phyloP scores from a whole-genome alignment of 2,797 vertebrate species.

The Miichthys miiuy region DNA sequence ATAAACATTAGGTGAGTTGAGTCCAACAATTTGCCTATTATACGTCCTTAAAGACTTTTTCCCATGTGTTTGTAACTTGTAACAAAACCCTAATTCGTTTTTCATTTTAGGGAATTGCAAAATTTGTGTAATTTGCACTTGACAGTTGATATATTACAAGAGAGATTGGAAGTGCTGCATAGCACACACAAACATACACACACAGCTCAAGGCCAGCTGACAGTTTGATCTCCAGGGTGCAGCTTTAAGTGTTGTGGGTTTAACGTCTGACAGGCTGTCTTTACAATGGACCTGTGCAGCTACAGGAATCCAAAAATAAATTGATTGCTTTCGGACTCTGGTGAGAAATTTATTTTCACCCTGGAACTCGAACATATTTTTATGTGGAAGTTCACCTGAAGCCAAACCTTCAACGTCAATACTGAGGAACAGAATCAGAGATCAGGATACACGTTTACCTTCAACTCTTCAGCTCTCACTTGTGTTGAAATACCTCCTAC shows the following conservation, averaged over 20 bases:
- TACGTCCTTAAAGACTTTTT: conserved; percentile 22
- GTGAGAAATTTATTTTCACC: conserved; percentile 7
- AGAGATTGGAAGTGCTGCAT: conserved; percentile 20
- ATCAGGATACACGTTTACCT: not conserved
- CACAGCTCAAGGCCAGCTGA: conserved; percentile 14
- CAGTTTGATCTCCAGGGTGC: conserved; percentile 28
- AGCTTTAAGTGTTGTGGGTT: conserved; percentile 30
- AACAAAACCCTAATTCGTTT: conserved; percentile 19
- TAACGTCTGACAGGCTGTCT: conserved; percentile 47
- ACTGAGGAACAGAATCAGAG: not conserved
- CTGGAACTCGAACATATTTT: conserved; percentile 17
- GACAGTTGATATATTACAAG: conserved; percentile 30
- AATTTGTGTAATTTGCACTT: conserved; percentile 40
- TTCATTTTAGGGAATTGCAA: conserved; percentile 28
- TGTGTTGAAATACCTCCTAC: not conserved
- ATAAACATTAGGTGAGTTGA: conserved; percentile 3
- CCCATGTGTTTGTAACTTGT: conserved; percentile 1
- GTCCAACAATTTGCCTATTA: conserved; percentile 12
- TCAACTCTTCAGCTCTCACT: not conserved
- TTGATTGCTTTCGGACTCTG: conserved; percentile 6
- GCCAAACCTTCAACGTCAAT: conserved; percentile 12
- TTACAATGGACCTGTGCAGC: conserved; percentile 26
- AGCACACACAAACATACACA: conserved; percentile 23
- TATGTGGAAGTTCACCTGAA: conserved; percentile 10
- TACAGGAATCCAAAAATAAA: conserved; percentile 33